These are phyloP conservation scores for Tachina lurida DNA, from an alignment of 2,888 invertebrate genomes.

Conservation along the genomic window DNA sequence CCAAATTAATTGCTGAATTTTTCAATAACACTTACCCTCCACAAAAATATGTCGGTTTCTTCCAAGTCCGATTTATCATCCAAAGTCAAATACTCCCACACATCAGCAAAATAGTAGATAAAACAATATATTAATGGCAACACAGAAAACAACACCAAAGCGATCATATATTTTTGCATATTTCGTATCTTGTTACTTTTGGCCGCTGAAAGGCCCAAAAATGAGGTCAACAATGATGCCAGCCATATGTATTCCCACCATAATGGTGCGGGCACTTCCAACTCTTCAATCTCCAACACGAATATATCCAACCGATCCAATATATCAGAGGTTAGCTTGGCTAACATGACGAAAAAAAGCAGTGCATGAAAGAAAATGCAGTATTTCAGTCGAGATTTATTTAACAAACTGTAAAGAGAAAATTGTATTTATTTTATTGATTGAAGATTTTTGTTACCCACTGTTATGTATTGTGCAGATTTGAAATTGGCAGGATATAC, in stretches of 20 bases:
- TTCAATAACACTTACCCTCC: constrained; percentile 87
- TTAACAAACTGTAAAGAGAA: constrained; percentile 89
- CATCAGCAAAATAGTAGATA: constrained; percentile 92
- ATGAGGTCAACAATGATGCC: constrained; percentile 90
- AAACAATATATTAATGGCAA: constrained; percentile 92
- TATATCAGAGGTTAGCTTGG: constrained; percentile 95
- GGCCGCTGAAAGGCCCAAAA: constrained; percentile 93
- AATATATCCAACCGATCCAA: constrained; percentile 96
- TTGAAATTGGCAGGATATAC: no score
- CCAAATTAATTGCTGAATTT: not conserved
- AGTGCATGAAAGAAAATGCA: constrained; percentile 97
- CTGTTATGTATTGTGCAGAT: no score
- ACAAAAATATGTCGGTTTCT: constrained; percentile 88
- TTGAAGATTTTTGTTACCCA: no score
- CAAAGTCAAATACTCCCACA: constrained; percentile 89
- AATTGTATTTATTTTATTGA: not conserved
- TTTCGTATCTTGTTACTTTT: constrained; percentile 91
- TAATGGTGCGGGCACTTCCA: constrained; percentile 92
- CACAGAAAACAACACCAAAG: constrained; percentile 90
- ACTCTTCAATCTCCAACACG: constrained; percentile 95
- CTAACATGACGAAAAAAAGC: constrained; percentile 94
- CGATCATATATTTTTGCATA: constrained; percentile 91
- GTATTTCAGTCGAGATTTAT: constrained; percentile 97
- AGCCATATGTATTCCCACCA: constrained; percentile 98
- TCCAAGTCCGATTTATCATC: constrained; percentile 85